Evolutionary conservation across 2,797 vertebrate species (phyloP), one percentile per base, ranked within the genome.

Genomic region (Babyrousa celebensis): DNA sequence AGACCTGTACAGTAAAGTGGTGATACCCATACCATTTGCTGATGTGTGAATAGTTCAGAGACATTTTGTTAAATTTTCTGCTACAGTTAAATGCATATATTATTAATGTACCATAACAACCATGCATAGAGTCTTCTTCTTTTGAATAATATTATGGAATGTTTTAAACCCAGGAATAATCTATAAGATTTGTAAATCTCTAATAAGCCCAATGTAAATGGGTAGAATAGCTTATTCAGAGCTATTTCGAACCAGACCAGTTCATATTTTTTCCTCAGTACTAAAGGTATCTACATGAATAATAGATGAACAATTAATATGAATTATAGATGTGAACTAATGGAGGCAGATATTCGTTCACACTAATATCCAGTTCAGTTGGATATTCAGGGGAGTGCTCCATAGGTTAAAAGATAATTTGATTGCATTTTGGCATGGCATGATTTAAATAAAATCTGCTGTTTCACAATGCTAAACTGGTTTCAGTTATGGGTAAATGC

Each of bases 241-340:
- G 25, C 80, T n/a, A 48, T 85, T 92, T 60, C 94, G 85, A 95
- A 65, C 58, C 70, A 92, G 52, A 83, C 40, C 15, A 83, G 15
- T 91, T 95, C 23, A 21, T 14, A 80, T 78, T 96, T 85, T 71
- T 27, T 20, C 36, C 92, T 82, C 77, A 40, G 60, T 21, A 83
- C 27, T 68, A 91, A 94, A 92, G 58, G 43, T 48, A 77, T 68
- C 74, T 63, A 20, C 32, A 92, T 88, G n/a, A 98, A 97, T 96
- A 97, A 95, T 90, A 90, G 88, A 93, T 12, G 82, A 90, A 85
- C 27, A 94, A 11, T 67, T 90, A 85, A 58, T 62, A 93, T 96
- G 83, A 80, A 97, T 96, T 89, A 95, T 97, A 95, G 96, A 96
- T 86, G 91, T 54, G 68, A 71, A 29, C 0, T 0, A 91, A 71